Evolutionary conservation across 1,140 invertebrate genomes (phyloP).

Genomic region (Epicauta chinensis): DNA sequence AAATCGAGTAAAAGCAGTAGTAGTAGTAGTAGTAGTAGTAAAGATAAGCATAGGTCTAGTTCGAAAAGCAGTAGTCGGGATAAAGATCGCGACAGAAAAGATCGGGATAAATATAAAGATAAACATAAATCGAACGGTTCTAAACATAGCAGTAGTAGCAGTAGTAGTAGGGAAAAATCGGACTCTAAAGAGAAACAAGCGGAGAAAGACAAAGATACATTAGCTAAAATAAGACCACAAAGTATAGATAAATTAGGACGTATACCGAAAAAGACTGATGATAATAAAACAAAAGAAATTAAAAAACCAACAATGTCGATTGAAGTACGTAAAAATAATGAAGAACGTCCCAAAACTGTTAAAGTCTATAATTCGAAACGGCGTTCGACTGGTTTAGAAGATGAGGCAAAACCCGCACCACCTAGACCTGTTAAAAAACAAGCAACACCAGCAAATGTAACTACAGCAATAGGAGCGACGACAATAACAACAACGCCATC

Average conservation of each 20-base stretch:
- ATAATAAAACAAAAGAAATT: conserved; percentile 46
- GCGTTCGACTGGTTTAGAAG: conserved; percentile 75
- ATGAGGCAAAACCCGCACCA: conserved; percentile 72
- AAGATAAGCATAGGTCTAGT: conserved; percentile 34
- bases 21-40: conserved; percentile 36
- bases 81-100: conserved; percentile 38
- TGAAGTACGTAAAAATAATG: conserved; percentile 63
- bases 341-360: conserved; percentile 69
- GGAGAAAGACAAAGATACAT: conserved; percentile 61
- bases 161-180: conserved; percentile 37
- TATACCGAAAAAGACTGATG: conserved; percentile 62
- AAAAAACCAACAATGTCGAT: conserved; percentile 71
- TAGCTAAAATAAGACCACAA: conserved; percentile 58
- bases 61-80: conserved; percentile 40
- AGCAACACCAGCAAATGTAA: no score
- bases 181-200: conserved; percentile 42
- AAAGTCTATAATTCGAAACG: conserved; percentile 86
- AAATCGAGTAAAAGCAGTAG: conserved; percentile 38
- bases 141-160: conserved; percentile 42
- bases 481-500: conserved; percentile 42
- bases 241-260: conserved; percentile 64
- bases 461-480: no score
- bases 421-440: conserved; percentile 55
- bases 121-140: conserved; percentile 21
- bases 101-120: conserved; percentile 26